Evolutionary conservation across 2,113 vertebrate genomes (phyloP).

Genomic region (Sus scrofa): DNA sequence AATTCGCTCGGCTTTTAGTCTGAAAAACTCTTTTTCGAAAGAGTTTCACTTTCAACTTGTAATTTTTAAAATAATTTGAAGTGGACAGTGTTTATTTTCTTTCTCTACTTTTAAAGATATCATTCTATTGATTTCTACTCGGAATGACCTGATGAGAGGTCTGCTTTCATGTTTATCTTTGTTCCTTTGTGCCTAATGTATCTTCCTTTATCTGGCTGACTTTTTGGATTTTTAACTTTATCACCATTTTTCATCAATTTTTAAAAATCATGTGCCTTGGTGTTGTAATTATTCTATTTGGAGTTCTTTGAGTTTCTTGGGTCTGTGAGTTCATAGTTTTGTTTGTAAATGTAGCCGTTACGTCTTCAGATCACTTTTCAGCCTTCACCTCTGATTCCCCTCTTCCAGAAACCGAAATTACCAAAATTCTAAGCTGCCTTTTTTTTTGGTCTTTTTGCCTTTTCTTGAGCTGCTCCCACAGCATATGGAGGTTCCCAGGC

Average conservation of each 20-base stretch:
- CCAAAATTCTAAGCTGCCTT: background rate
- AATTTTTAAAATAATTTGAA: background rate
- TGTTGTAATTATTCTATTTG: conserved; percentile 22
- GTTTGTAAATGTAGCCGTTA: background rate
- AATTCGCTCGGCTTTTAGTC: background rate
- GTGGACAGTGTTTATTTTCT: background rate
- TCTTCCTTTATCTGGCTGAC: background rate
- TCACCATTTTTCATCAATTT: background rate
- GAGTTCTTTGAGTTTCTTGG: background rate
- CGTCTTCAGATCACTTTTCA: background rate
- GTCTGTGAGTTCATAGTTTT: conserved; percentile 15
- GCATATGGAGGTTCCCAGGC: no score
- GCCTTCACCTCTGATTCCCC: background rate
- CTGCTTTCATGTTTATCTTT: background rate
- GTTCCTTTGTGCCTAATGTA: background rate
- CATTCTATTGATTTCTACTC: background rate
- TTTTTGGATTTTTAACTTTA: background rate
- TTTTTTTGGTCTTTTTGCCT: no score
- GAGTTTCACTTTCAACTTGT: background rate
- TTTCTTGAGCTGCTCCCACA: no score
- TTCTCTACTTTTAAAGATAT: background rate
- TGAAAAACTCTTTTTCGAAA: background rate
- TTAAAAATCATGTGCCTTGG: background rate
- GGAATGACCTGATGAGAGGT: background rate
- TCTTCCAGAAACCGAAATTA: background rate